Percentiles rank a stretch among this genome's conserved stretches.
These are phyloP conservation scores for Schlechtendalia chinensis DNA, from an alignment of 1,140 invertebrate species.

Conservation along the genomic window DNA sequence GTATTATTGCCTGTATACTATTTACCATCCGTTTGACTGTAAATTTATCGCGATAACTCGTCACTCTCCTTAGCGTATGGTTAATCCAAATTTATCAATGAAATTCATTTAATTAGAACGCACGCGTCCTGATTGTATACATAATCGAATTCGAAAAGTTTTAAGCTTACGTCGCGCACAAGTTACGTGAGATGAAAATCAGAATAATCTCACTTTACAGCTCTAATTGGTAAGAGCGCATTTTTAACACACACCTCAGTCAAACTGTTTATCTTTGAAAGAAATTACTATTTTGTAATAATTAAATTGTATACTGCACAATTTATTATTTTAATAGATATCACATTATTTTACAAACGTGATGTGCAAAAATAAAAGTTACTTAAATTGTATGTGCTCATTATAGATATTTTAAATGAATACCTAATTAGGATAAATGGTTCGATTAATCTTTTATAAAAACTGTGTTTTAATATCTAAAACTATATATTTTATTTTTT, in stretches of 20 bases:
- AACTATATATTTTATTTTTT: too few species aligned
- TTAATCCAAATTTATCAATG: slow-evolving; percentile 35
- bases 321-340: background rate
- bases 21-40: background rate
- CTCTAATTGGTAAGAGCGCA: slow-evolving; percentile 1
- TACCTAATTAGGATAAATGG: too few species aligned
- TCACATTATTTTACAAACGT: too few species aligned
- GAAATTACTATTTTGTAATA: too few species aligned
- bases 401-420: too few species aligned
- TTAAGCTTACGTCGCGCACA: slow-evolving; percentile 1
- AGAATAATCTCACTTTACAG: slow-evolving; percentile 14
- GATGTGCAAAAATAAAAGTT: too few species aligned
- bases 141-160: slow-evolving; percentile 40
- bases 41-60: slow-evolving; percentile 8
- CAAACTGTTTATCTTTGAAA: background rate
- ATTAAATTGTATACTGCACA: background rate
- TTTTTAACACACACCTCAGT: background rate
- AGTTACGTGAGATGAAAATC: slow-evolving; percentile 35
- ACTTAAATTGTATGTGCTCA: too few species aligned
- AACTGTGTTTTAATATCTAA: too few species aligned
- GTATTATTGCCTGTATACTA: background rate
- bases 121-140: slow-evolving; percentile 34
- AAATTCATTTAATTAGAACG: slow-evolving; percentile 42
- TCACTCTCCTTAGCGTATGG: too few species aligned
- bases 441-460: too few species aligned